Base-by-base conservation (phyloP, 2,888 invertebrate species). In the Harpalus rubripes region DNA sequence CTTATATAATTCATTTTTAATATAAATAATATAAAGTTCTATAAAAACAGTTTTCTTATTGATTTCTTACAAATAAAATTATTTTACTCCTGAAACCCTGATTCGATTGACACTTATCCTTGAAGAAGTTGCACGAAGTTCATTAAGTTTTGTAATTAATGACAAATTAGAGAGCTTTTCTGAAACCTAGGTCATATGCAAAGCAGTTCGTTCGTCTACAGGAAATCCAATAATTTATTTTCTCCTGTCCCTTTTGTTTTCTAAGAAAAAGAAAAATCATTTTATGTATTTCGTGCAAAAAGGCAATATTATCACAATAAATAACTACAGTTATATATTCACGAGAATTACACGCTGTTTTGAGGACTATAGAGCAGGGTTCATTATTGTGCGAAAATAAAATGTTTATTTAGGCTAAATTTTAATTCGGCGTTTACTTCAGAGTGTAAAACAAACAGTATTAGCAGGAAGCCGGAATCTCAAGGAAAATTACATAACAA, bases 151-250 rank as follows among this genome's bases (percentile, higher is more conserved):
- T 15, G 39, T 68, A 68, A 68, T 68, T 68, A 68, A 68, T 32
- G 39, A 68, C 6, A 39, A 68, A 39, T 68, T 68, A 15, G 39
- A 39, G 15, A 68, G 39, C 32, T 41, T 68, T 68, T 32, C 68
- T 68, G 68, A 52, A 52, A 10, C 12, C 10, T 39, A 68, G 65
- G 39, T 68, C 68, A 68, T 68, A 68, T 68, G 68, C 68, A 39
- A 68, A 68, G 32, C 68, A 39, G 68, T 39, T 68, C 10, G 39
- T 39, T 26, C 15, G 2, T 32, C 39, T 26, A 4, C n/a, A 18
- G 63, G 15, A 32, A 12, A 68, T 68, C 10, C 63, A 63, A 26
- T 12, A 63, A 18, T 63, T 63, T 63, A 63, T 16, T 59, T 59
- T 16, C 44, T 10, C 44, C 4, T 52, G 10, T 22, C 44, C 44